A percentile compares a stretch with the other conserved stretches of the same genome.
These are phyloP conservation scores for Pithys albifrons DNA, from an alignment of 2,113 vertebrate species.

Conservation along the genomic window DNA sequence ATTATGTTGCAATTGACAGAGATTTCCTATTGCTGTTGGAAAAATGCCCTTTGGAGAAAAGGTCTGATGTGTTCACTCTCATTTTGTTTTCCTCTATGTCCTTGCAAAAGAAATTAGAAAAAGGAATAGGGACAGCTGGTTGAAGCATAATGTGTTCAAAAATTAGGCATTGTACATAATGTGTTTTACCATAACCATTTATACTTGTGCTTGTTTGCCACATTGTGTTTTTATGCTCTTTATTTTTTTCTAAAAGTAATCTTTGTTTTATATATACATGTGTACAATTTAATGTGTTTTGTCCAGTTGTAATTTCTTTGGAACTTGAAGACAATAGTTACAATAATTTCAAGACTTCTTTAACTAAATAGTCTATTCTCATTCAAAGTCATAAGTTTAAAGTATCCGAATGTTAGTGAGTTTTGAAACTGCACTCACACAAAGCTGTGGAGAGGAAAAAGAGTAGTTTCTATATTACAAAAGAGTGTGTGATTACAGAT, in stretches of 20 bases:
- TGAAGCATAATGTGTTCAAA: neutral
- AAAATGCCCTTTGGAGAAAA: neutral
- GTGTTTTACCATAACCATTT: neutral
- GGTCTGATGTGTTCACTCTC: neutral
- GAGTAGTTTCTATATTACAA: neutral
- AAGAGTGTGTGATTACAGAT: neutral
- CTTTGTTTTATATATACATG: neutral
- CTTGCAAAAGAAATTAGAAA: constrained; percentile 5
- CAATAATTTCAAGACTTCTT: neutral
- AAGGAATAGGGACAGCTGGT: neutral
- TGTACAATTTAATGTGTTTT: neutral
- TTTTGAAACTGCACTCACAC: neutral
- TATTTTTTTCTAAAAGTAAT: neutral
- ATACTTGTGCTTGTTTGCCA: neutral
- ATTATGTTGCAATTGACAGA: neutral
- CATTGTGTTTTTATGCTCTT: neutral
- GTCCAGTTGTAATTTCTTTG: neutral
- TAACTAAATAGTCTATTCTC: neutral
- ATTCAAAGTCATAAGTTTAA: neutral
- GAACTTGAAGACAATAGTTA: neutral
- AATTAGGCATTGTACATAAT: neutral
- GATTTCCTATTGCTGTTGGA: neutral
- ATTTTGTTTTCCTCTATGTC: neutral
- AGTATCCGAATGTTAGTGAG: neutral
- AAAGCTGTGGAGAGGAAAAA: neutral